Base-by-base conservation (phyloP, 2,797 vertebrate genomes). In the Pangasius macronema region DNA sequence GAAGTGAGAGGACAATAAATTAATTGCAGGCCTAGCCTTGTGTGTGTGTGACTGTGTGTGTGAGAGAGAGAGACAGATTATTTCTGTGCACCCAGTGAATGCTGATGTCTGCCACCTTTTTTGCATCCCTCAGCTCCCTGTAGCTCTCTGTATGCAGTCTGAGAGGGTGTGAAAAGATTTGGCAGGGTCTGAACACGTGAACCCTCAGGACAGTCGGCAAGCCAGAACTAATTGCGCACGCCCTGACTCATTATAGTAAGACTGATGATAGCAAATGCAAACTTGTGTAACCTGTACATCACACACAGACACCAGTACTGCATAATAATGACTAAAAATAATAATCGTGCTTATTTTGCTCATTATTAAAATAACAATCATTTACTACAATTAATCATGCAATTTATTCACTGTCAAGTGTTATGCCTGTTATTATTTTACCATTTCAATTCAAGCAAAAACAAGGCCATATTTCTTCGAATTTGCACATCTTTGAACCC, bases 161-260 rank as follows among this genome's bases (percentile, higher is more conserved):
- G 87, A 73, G 57, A 49, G 42, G 65, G 87, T 81, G 87, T 88
- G 77, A 73, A 85, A 81, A 42, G 33, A 84, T 75, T 75, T 85
- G 83, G 67, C 83, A 67, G 55, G 67, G 51, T 72, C 75, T 85
- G 42, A 67, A 72, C 57, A 82, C 14, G 2, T 82, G 39, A 61
- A 70, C 65, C 84, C 73, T 27, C 39, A 77, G 84, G 36, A 85
- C 59, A 85, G 13, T 42, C 46, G 59, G 65, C 63, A 82, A 65
- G 70, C 73, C 80, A 82, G 49, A 86, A 88, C 67, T 86, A 82
- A 85, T 73, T 82, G 39, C 42, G 36, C 77, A 85, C 39, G 68
- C 33, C 55, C 63, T 36, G 82, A 68, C n/a, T 55, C 65, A 70
- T 80, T 61, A 61, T 2, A 72, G 18, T 36, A 53, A 36, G 65